Evolutionary conservation across 2,797 vertebrate species (phyloP).

Genomic region (Phrynocephalus forsythii): DNA sequence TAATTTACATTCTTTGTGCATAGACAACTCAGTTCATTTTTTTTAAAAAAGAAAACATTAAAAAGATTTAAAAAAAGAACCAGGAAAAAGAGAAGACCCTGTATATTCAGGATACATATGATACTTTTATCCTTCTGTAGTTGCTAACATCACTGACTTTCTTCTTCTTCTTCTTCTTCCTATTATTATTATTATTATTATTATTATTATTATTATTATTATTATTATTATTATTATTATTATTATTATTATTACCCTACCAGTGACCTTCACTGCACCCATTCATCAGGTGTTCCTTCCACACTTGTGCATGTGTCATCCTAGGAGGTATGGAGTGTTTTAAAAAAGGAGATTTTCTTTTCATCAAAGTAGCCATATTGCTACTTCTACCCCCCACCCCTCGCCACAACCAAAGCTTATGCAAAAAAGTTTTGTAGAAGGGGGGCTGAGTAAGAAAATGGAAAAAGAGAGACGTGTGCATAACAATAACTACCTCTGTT

Average conservation of each 20-base stretch:
- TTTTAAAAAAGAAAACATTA: slow-evolving; percentile 15
- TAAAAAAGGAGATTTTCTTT: slow-evolving; percentile 71
- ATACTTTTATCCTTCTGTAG: slow-evolving; percentile 59
- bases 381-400: slow-evolving; percentile 51
- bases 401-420: slow-evolving; percentile 73
- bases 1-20: slow-evolving; percentile 77
- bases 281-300: slow-evolving; percentile 78
- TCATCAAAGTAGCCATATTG: slow-evolving; percentile 69
- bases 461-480: slow-evolving; percentile 82
- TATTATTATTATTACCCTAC: neutral
- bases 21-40: slow-evolving; percentile 65
- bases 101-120: slow-evolving; percentile 46
- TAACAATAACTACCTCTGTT: slow-evolving; percentile 99
- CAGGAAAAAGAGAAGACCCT: slow-evolving; percentile 30
- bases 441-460: slow-evolving; percentile 68
- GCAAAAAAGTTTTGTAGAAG: slow-evolving; percentile 76
- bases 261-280: slow-evolving; percentile 53
- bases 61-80: slow-evolving; percentile 22
- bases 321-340: slow-evolving; percentile 73
- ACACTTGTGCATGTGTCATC: slow-evolving; percentile 69
- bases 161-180: no score
- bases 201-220: no score
- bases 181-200: no score
- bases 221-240: no score
- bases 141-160: slow-evolving; percentile 3